phyloP scores from a whole-genome alignment of 2,113 vertebrate species.

The Heliornis fulica region DNA sequence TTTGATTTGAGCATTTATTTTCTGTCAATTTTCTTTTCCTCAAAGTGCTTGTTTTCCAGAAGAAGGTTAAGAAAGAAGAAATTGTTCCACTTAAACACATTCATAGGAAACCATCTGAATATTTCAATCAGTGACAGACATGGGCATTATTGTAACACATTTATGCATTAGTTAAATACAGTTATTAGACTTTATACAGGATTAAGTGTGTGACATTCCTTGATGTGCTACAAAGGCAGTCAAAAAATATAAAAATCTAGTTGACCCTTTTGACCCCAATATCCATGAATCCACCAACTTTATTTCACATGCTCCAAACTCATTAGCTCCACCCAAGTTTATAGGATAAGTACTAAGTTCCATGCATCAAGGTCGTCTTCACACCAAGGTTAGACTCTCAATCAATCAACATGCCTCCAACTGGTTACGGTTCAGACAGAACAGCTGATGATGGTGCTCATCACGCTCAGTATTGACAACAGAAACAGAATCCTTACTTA shows the following conservation, averaged over 20 bases:
- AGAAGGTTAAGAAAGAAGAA: neutral
- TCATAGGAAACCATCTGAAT: neutral
- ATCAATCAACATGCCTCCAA: neutral
- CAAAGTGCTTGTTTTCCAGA: neutral
- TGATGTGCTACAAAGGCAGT: neutral
- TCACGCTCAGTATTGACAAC: neutral
- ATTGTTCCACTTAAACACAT: neutral
- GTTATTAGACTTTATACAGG: neutral
- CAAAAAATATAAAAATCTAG: neutral
- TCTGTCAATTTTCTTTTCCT: neutral
- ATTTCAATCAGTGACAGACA: neutral
- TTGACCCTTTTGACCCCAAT: neutral
- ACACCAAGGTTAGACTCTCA: neutral
- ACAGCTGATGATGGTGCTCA: neutral
- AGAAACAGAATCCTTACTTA: neutral
- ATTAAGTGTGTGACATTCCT: neutral
- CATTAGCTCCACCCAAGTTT: neutral
- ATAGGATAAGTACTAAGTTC: neutral
- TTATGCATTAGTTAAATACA: neutral
- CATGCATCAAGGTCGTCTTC: neutral
- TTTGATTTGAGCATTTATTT: neutral
- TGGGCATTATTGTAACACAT: neutral
- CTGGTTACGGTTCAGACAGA: neutral
- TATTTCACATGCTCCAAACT: neutral
- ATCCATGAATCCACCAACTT: neutral